A percentile compares a stretch with the other conserved stretches of the same genome.
Conservation (phyloP, 2,113 vertebrate genomes). For the Charadrius vociferus region DNA sequence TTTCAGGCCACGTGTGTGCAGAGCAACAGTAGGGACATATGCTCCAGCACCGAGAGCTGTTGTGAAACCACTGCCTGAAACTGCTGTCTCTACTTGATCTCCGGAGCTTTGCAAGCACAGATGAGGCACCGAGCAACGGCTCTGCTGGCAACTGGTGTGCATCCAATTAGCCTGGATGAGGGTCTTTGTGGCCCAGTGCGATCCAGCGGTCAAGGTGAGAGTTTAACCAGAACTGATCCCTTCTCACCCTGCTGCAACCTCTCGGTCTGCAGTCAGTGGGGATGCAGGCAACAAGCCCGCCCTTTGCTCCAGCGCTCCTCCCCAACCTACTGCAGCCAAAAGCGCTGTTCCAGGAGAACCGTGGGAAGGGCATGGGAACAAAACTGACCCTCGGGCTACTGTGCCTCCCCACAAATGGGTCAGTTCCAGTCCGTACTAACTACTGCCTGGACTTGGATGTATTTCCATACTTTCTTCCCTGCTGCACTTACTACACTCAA, state of each 20-base stretch:
- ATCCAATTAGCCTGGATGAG: not conserved
- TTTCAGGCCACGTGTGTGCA: not conserved
- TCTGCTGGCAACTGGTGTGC: not conserved
- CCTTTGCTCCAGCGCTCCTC: not conserved
- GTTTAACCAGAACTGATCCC: not conserved
- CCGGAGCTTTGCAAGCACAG: not conserved
- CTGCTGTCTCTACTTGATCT: not conserved
- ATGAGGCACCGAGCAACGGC: rapidly evolving
- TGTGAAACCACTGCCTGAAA: not conserved
- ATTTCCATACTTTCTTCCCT: not conserved
- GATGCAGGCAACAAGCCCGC: not conserved
- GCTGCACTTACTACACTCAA: not conserved
- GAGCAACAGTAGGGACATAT: not conserved
- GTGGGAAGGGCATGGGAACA: not conserved
- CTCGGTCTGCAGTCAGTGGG: not conserved
- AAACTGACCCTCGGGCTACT: not conserved
- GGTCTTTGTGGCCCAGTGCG: not conserved
- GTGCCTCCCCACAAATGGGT: not conserved
- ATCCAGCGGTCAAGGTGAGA: not conserved
- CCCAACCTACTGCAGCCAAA: not conserved
- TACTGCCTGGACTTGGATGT: not conserved
- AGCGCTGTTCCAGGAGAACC: not conserved
- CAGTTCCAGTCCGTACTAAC: not conserved
- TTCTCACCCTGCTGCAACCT: not conserved
- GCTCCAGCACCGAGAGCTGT: not conserved